Conservation (phyloP, 2,797 vertebrate genomes). For the Cyprinella venusta region DNA sequence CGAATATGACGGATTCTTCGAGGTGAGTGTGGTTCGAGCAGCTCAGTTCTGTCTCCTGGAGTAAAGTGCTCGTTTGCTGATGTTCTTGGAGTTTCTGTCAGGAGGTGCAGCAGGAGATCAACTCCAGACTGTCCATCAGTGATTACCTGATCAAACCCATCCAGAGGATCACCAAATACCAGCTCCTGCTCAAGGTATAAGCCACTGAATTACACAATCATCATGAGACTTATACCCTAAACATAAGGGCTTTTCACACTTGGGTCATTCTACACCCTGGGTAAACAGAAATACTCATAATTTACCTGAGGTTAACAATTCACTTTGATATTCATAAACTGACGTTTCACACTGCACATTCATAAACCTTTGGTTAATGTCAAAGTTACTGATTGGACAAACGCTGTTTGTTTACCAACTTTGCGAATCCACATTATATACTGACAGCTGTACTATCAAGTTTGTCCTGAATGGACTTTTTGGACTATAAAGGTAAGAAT, state of each 20-base stretch:
- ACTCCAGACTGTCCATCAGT: constrained; percentile 90
- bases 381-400: background rate
- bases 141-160: constrained; percentile 98
- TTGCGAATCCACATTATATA: background rate
- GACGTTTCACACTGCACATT: background rate
- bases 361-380: background rate
- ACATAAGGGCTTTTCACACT: background rate
- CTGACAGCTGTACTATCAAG: background rate
- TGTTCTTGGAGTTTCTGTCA: constrained; percentile 67
- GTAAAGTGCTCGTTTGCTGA: constrained; percentile 5
- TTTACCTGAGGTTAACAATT: background rate
- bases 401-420: background rate
- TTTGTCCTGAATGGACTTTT: background rate
- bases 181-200: constrained; percentile 93
- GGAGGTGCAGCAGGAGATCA: constrained; percentile 95
- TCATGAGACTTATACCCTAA: background rate
- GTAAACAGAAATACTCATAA: background rate
- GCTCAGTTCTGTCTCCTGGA: background rate
- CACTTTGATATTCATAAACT: background rate
- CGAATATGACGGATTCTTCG: constrained; percentile 93
- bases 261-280: background rate
- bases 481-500: background rate
- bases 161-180: constrained; percentile 98
- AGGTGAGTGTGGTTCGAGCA: constrained; percentile 78
- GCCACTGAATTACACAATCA: background rate